These are phyloP conservation scores for Hemithea aestivaria DNA, from an alignment of 2,888 invertebrate species.

Conservation along the genomic window DNA sequence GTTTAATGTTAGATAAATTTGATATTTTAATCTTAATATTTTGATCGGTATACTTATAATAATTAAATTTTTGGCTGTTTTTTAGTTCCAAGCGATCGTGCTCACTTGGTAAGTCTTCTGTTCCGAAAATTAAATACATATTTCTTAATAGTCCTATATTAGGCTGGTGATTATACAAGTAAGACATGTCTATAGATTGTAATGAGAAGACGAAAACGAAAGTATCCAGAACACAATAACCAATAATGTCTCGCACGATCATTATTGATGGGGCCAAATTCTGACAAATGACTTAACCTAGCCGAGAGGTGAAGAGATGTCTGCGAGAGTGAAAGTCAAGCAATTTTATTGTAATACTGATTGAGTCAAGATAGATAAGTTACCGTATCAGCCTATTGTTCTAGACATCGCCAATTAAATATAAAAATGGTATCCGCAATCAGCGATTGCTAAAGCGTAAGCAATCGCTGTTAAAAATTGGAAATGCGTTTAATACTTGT, in stretches of 20 bases:
- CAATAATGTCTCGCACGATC: constrained; percentile 36
- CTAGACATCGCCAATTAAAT: constrained; percentile 47
- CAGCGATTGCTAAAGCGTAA: constrained; percentile 26
- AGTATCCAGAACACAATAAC: constrained; percentile 25
- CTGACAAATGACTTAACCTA: constrained; percentile 42
- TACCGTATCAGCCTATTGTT: constrained; percentile 60
- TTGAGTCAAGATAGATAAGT: constrained; percentile 58
- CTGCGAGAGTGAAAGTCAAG: constrained; percentile 48
- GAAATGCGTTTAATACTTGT: constrained; percentile 17
- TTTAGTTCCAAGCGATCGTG: too few species aligned
- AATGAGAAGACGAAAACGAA: constrained; percentile 4
- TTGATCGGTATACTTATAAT: too few species aligned
- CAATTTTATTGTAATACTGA: constrained; percentile 62
- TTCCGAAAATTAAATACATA: too few species aligned
- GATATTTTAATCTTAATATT: too few species aligned
- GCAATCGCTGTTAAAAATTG: constrained; percentile 22
- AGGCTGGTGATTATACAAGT: too few species aligned
- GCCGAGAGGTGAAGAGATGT: constrained; percentile 36
- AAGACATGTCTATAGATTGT: too few species aligned
- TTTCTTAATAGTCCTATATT: too few species aligned
- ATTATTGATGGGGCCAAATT: constrained; percentile 51
- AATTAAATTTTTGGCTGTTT: too few species aligned
- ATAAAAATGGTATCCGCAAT: constrained; percentile 34
- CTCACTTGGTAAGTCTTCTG: too few species aligned
- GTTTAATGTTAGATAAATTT: too few species aligned